A percentile compares a stretch with the other conserved stretches of the same genome.
These are phyloP conservation scores for Labeo catla DNA, from an alignment of 2,113 vertebrate species.

Conservation along the genomic window DNA sequence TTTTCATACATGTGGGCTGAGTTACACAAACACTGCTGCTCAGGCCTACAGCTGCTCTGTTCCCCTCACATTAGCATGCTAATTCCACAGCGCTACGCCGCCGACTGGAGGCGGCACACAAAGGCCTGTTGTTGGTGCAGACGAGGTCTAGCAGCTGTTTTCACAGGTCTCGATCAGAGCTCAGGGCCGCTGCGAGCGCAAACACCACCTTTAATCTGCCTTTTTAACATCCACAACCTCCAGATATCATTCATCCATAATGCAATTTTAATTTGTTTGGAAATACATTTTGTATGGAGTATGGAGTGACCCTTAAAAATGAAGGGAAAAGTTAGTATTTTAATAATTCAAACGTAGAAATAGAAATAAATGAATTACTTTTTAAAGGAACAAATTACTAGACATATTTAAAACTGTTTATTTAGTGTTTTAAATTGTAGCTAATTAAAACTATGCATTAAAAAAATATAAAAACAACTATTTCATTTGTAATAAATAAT, in stretches of 20 bases:
- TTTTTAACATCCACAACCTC: not conserved
- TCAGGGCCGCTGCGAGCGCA: not conserved
- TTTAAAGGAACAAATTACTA: too few relatives aligned
- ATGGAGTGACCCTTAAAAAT: not conserved
- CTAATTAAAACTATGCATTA: too few relatives aligned
- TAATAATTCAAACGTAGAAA: not conserved
- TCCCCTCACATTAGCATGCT: constrained; percentile 63
- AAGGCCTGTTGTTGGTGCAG: constrained; percentile 68
- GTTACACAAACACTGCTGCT: constrained; percentile 69
- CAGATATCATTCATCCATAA: not conserved
- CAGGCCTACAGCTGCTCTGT: not conserved
- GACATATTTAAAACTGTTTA: too few relatives aligned
- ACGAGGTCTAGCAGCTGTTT: not conserved
- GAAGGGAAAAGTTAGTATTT: too few relatives aligned
- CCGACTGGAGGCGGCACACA: constrained; percentile 63
- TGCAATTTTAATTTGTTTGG: not conserved
- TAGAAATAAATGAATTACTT: not conserved
- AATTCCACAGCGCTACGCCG: constrained; percentile 69
- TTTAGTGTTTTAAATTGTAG: too few relatives aligned
- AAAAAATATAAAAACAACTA: too few relatives aligned
- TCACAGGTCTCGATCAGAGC: not conserved
- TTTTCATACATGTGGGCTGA: constrained; percentile 56
- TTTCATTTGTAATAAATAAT: too few relatives aligned
- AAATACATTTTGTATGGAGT: not conserved
- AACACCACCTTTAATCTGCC: not conserved